Evolutionary conservation across 2,888 invertebrate genomes (phyloP), one percentile per base, ranked within the genome.

Genomic region (Oligia fasciuncula): DNA sequence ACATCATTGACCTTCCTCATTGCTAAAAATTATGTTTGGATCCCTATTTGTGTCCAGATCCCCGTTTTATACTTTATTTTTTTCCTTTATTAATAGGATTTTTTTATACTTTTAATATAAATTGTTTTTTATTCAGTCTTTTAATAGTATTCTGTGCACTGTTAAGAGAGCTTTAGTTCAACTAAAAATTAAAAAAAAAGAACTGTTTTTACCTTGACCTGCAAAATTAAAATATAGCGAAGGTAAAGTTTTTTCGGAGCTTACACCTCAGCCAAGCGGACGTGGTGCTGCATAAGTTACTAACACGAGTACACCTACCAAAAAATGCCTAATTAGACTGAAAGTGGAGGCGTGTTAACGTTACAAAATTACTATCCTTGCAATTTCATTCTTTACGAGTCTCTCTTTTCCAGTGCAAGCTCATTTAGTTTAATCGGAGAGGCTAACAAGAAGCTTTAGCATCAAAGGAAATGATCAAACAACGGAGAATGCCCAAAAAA

Each of bases 281-380:
- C 82, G 65, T 78, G 82, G 14, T 17, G 66, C 78, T 78, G 78
- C 82, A 82, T 82, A 83, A 29, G 63, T 77, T 82, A 82, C 67
- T 23, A 62, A 62, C 78, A 78, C 54, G 6, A 83, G 81, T 19
- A 51, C 77, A 69, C 68, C 68, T 51, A 17, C 63, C 83, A 75
- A 79, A 83, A 82, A 72, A 79, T 72, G 51, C 75, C 84, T 84
- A 84, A 83, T 83, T 84, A 35, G 65, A 29, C 43, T 46, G 13
- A 29, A 69, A 79, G 19, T 69, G 69, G 40, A 40, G 2, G 4
- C 3, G 5, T 35, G 3, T 23, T 35, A 17, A 46, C 40, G 3
- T n/a, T 17, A 68, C n/a, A 29, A 63, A 63, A 51, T 73, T 46
- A 62, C 1, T 54, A 14, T 46, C 6, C 0, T 14, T 71, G 40